A percentile compares a stretch with the other conserved stretches of the same genome.
Evolutionary conservation across 2,797 vertebrate genomes (phyloP).

Genomic region (Ptychobarbus kaznakovi): DNA sequence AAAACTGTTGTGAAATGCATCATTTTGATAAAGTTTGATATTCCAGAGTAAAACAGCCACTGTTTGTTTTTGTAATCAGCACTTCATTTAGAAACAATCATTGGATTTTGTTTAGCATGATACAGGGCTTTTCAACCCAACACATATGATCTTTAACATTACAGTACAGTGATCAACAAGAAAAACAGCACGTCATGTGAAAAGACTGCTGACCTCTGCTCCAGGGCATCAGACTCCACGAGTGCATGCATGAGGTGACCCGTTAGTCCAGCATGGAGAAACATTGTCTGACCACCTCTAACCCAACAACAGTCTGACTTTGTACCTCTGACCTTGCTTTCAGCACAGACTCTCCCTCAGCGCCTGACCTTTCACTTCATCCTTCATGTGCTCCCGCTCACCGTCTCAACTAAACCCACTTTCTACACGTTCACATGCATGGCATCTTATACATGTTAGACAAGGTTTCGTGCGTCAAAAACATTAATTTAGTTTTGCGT

Average conservation of each 20-base stretch:
- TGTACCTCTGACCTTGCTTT: constrained; percentile 4
- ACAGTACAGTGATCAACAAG: background rate
- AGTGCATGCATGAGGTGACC: background rate
- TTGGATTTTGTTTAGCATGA: background rate
- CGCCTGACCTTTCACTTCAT: background rate
- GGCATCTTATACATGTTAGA: background rate
- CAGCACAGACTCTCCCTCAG: constrained; percentile 11
- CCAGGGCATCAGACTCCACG: background rate
- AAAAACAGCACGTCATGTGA: background rate
- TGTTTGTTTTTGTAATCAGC: background rate
- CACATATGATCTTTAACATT: background rate
- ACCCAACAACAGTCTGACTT: constrained; percentile 4
- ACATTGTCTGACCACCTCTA: background rate
- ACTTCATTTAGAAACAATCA: background rate
- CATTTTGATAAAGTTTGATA: background rate
- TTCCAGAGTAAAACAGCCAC: background rate
- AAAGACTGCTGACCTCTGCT: background rate
- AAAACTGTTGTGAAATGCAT: background rate
- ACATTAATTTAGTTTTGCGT: background rate
- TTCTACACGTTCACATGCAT: background rate
- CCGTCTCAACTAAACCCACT: background rate
- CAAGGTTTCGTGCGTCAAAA: background rate
- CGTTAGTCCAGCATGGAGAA: background rate
- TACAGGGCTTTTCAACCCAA: background rate
- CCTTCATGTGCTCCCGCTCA: background rate